Evolutionary conservation across 2,888 invertebrate genomes (phyloP).

Genomic region (Drosophila demipolita): DNA sequence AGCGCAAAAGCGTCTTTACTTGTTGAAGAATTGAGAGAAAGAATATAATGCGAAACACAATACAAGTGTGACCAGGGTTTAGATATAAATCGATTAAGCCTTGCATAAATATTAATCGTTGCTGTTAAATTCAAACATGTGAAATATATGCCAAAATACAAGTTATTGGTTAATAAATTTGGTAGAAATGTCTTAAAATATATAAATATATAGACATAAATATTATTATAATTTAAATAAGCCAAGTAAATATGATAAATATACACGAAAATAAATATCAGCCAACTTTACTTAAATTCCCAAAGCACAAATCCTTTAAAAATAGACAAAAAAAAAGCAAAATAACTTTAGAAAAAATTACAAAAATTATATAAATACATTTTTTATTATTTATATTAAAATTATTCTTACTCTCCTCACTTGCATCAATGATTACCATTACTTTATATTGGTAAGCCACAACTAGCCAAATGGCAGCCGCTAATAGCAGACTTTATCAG

Average conservation of each 20-base stretch:
- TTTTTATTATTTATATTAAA: background rate
- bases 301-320: background rate
- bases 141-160: background rate
- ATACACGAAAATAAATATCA: too few species aligned
- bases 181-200: background rate
- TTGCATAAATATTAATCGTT: too few species aligned
- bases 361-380: background rate
- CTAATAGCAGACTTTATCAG: conserved; percentile 5
- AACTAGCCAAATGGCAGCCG: background rate
- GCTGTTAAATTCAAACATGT: background rate
- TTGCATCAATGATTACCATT: background rate
- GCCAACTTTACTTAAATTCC: background rate
- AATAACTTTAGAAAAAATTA: background rate
- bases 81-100: too few species aligned
- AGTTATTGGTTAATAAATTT: background rate
- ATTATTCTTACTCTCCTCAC: background rate
- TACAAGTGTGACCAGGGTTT: too few species aligned
- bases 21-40: too few species aligned
- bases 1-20: too few species aligned
- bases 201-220: background rate
- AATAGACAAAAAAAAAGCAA: background rate
- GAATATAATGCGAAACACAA: too few species aligned
- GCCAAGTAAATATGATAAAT: too few species aligned
- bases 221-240: background rate
- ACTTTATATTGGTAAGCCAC: too few species aligned